These are phyloP conservation scores for Glyphotaelius pellucidus DNA, from an alignment of 2,888 invertebrate species.

Conservation along the genomic window DNA sequence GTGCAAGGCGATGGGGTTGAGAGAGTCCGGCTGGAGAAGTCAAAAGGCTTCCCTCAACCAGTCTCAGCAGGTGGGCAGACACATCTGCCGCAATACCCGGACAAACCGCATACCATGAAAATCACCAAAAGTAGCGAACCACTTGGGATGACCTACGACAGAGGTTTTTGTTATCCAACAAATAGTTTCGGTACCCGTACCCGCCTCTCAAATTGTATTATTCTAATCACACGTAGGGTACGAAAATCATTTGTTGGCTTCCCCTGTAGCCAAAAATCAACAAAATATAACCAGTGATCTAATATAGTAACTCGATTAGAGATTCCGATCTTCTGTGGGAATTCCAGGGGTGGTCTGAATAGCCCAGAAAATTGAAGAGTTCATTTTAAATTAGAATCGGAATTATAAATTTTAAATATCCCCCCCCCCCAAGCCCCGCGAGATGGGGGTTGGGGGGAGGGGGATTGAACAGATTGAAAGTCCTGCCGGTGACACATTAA, in stretches of 20 bases:
- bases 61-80: too few relatives aligned
- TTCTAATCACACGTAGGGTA: neutral
- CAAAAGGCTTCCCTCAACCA: too few relatives aligned
- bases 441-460: slow-evolving; percentile 8
- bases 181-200: too few relatives aligned
- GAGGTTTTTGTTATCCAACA: too few relatives aligned
- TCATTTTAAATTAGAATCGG: slow-evolving; percentile 66
- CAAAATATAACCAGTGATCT: slow-evolving; percentile 8
- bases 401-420: slow-evolving; percentile 64
- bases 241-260: neutral
- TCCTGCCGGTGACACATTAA: slow-evolving; percentile 66
- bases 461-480: slow-evolving; percentile 64
- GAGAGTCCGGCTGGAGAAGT: too few relatives aligned
- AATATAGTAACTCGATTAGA: slow-evolving; percentile 31
- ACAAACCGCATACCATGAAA: too few relatives aligned
- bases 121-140: too few relatives aligned
- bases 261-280: neutral
- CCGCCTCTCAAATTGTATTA: too few relatives aligned
- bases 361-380: slow-evolving; percentile 42
- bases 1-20: too few relatives aligned
- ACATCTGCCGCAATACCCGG: too few relatives aligned
- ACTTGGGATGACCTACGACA: too few relatives aligned
- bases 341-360: slow-evolving; percentile 9
- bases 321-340: slow-evolving; percentile 6
- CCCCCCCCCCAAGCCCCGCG: slow-evolving; percentile 15